Evolutionary conservation across 2,888 invertebrate species (phyloP).

Genomic region (Sepioteuthis lessoniana): DNA sequence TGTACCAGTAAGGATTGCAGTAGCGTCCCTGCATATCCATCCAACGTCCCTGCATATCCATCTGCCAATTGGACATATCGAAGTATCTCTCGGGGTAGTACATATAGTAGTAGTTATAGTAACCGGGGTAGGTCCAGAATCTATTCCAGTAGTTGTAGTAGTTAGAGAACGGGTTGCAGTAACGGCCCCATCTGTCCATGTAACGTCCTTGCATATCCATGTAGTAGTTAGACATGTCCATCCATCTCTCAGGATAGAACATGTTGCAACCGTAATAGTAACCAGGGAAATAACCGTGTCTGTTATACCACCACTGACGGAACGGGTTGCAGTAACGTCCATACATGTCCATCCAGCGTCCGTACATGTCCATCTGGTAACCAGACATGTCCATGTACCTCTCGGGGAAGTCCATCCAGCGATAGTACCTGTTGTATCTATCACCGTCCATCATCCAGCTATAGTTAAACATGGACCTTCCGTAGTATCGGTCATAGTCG

Average conservation of each 20-base stretch:
- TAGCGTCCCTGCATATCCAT: not conserved
- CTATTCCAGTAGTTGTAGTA: not conserved
- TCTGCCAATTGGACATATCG: not conserved
- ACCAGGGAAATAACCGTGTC: not conserved
- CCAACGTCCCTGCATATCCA: slow-evolving; percentile 36
- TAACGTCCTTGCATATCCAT: slow-evolving; percentile 34
- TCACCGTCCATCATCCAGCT: not conserved
- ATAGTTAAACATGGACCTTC: slow-evolving; percentile 34
- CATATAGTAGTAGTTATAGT: not conserved
- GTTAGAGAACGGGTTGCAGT: not conserved
- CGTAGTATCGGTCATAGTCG: slow-evolving; percentile 25
- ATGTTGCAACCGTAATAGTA: not conserved
- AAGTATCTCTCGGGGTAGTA: slow-evolving; percentile 37
- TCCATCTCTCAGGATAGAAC: slow-evolving; percentile 35
- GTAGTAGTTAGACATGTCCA: slow-evolving; percentile 38
- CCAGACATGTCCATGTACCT: slow-evolving; percentile 39
- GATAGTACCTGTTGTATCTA: not conserved
- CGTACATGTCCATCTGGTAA: slow-evolving; percentile 34
- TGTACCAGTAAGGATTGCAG: not conserved
- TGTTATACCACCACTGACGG: not conserved
- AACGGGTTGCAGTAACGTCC: slow-evolving; percentile 1
- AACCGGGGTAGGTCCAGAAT: not conserved
- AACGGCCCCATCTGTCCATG: slow-evolving; percentile 41
- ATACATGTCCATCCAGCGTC: not conserved
- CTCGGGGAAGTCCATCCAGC: not conserved